These are phyloP conservation scores for Malurus leucopterus DNA, from an alignment of 2,797 vertebrate genomes.

Conservation along the genomic window DNA sequence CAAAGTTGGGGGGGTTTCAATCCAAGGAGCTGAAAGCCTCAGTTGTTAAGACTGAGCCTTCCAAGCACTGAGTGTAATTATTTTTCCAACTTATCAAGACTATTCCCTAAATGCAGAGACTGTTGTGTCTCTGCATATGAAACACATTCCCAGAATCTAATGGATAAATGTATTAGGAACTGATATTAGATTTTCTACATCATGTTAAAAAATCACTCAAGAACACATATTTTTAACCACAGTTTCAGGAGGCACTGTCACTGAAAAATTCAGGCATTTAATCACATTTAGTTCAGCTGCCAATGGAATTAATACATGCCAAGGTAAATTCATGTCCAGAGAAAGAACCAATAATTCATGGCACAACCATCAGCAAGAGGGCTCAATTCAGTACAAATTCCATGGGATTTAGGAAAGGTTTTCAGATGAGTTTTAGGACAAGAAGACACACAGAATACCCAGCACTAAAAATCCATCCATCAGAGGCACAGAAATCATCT, in stretches of 20 bases:
- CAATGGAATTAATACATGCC: not conserved
- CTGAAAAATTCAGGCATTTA: not conserved
- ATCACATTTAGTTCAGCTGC: not conserved
- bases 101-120: not conserved
- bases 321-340: rapidly evolving
- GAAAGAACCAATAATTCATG: not conserved
- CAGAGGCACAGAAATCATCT: not conserved
- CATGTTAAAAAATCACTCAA: not conserved
- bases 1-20: not conserved
- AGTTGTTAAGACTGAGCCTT: slow-evolving; percentile 1
- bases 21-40: slow-evolving; percentile 29
- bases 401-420: not conserved
- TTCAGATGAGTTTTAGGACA: not conserved
- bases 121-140: not conserved
- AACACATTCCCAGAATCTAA: not conserved
- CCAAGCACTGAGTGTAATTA: not conserved
- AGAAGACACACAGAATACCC: not conserved
- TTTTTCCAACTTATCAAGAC: not conserved
- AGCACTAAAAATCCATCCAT: rapidly evolving
- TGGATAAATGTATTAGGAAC: not conserved
- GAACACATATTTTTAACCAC: not conserved
- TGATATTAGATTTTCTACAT: not conserved
- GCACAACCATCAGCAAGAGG: rapidly evolving
- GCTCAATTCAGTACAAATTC: not conserved
- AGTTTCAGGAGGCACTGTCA: not conserved